Conservation (phyloP, 2,888 invertebrate genomes). For the Panzeria rudis region DNA sequence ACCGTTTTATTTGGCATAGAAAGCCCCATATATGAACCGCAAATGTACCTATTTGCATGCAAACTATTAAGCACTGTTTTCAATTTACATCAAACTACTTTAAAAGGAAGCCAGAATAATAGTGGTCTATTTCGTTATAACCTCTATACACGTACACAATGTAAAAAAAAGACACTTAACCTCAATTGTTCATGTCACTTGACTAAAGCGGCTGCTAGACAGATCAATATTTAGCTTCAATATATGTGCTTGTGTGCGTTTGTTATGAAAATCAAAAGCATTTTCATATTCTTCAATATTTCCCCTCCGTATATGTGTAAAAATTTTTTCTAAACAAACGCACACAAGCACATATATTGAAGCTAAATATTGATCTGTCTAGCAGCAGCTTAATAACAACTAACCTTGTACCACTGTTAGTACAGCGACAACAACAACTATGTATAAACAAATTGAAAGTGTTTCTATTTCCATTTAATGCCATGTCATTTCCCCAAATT, state of each 20-base stretch:
- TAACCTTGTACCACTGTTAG: not conserved
- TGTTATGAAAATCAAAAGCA: no score
- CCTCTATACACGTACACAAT: not conserved
- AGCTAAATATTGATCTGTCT: no score
- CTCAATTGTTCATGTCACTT: slow-evolving; percentile 29
- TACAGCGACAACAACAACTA: not conserved
- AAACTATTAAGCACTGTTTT: not conserved
- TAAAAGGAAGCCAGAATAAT: not conserved
- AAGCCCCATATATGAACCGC: not conserved
- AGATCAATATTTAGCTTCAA: no score
- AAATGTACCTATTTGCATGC: not conserved
- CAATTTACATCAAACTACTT: not conserved
- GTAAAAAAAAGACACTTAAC: slow-evolving; percentile 1
- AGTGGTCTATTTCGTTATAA: not conserved
- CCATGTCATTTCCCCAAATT: not conserved
- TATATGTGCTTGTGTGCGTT: no score
- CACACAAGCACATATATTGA: no score
- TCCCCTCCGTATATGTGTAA: no score
- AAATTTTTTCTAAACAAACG: no score
- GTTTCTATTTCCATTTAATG: not conserved
- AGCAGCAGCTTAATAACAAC: no score
- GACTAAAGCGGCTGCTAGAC: no score
- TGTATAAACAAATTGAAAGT: not conserved
- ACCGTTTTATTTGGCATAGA: no score
- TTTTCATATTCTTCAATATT: no score